phyloP scores from a whole-genome alignment of 2,797 vertebrate species.

The Fistularia tabacaria region DNA sequence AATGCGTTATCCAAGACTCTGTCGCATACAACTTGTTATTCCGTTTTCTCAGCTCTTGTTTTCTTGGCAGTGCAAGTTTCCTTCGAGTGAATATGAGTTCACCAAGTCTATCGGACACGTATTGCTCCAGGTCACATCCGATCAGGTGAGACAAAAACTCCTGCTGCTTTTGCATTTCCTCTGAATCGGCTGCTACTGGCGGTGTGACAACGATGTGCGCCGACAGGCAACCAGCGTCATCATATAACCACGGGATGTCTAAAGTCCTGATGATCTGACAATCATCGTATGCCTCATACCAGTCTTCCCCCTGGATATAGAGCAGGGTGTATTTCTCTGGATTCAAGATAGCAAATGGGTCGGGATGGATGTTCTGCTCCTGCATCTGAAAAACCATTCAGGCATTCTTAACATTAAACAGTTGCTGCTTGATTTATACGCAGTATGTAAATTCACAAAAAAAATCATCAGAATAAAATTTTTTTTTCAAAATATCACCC shows the following conservation, averaged over 20 bases:
- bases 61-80: constrained; percentile 69
- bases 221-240: constrained; percentile 39
- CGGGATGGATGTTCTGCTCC: constrained; percentile 45
- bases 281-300: constrained; percentile 78
- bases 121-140: constrained; percentile 66
- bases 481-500: no score
- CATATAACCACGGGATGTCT: constrained; percentile 64
- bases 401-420: neutral
- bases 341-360: constrained; percentile 66
- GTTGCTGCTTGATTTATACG: neutral
- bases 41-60: constrained; percentile 61
- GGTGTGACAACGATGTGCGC: constrained; percentile 58
- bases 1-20: constrained; percentile 71
- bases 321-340: constrained; percentile 70
- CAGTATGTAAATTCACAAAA: no score
- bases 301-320: constrained; percentile 61
- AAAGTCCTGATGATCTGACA: constrained; percentile 73
- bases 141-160: constrained; percentile 63
- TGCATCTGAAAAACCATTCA: constrained; percentile 46
- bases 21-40: constrained; percentile 62
- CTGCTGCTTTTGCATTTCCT: constrained; percentile 49
- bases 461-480: no score
- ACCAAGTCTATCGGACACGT: constrained; percentile 59
- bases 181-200: constrained; percentile 30
- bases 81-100: constrained; percentile 75